Evolutionary conservation across 1,140 invertebrate species (phyloP), one percentile per base, ranked within the genome.

Genomic region (Xylocopa sonorina): DNA sequence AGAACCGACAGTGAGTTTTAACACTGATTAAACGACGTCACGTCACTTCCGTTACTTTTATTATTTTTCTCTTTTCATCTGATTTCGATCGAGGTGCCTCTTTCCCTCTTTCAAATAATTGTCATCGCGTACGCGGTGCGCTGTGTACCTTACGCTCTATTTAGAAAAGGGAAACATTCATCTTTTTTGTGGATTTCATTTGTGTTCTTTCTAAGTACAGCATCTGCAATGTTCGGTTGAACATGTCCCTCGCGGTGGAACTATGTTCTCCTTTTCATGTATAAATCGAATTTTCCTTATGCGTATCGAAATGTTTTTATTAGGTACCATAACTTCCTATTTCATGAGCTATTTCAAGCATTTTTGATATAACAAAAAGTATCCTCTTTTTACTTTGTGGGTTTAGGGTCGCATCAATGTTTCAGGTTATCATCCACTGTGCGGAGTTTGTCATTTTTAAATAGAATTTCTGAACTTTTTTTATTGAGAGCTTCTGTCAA

Each of bases 191-290:
- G n/a, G n/a, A n/a, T n/a, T n/a, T n/a, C n/a, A n/a, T n/a, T n/a
- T n/a, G n/a, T n/a, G n/a, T n/a, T 1, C n/a, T 38, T 62, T 16
- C 32, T 62, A 62, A 62, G 58, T 62, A 62, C 34, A 38, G 21
- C 29, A 29, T 24, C 32, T 58, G 57, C 2, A 12, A 5, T 62
- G 10, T 38, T 12, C 41, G 38, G n/a, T 38, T 41, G n/a, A 38
- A 16, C 14, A n/a, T 62, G 57, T 0, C n/a, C 3, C 32, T 62
- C 38, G 38, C n/a, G n/a, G n/a, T 1, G 1, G 3, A n/a, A 58
- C 32, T 9, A 34, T 58, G 7, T 24, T 38, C 7, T 9, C 7
- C 6, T n/a, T 10, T 58, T 12, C 1, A 34, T 34, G 32, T 41
- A 24, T 38, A 14, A 16, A 41, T 62, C 58, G 32, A 41, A 41